These are phyloP conservation scores for Dinoponera quadriceps DNA, from an alignment of 1,140 invertebrate genomes.

Conservation along the genomic window DNA sequence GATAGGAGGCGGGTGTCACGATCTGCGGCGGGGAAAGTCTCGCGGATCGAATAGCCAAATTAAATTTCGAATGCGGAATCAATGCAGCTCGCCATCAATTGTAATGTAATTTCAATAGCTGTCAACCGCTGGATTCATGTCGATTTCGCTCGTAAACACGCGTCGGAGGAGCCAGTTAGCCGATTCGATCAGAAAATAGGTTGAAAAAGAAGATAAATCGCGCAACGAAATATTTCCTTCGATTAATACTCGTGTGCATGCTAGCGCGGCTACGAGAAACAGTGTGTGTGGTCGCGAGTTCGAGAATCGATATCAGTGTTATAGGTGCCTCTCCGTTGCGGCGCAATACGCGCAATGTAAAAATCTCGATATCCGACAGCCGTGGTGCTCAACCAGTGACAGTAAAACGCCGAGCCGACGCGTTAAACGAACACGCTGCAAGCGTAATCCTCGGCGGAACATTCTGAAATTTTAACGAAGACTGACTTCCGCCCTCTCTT, in stretches of 20 bases:
- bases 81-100: slow-evolving; percentile 27
- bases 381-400: slow-evolving; percentile 38
- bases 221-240: slow-evolving; percentile 45
- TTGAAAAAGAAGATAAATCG: slow-evolving; percentile 1
- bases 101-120: slow-evolving; percentile 44
- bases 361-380: slow-evolving; percentile 66
- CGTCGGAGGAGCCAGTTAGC: background rate
- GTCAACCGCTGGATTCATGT: background rate
- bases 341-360: slow-evolving; percentile 59
- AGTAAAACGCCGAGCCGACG: slow-evolving; percentile 50
- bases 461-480: slow-evolving; percentile 52
- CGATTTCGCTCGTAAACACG: background rate
- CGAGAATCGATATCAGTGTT: slow-evolving; percentile 67
- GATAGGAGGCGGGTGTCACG: slow-evolving; percentile 19
- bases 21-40: slow-evolving; percentile 21
- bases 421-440: slow-evolving; percentile 57
- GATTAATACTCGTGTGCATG: slow-evolving; percentile 58
- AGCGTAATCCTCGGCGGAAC: slow-evolving; percentile 53
- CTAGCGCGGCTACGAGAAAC: background rate
- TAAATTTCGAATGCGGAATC: slow-evolving; percentile 43
- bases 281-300: slow-evolving; percentile 41
- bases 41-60: slow-evolving; percentile 30
- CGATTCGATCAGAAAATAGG: background rate
- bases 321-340: slow-evolving; percentile 54
- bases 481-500: slow-evolving; percentile 54